phyloP scores from a whole-genome alignment of 2,113 vertebrate species.

The Australoheros scitulus region DNA sequence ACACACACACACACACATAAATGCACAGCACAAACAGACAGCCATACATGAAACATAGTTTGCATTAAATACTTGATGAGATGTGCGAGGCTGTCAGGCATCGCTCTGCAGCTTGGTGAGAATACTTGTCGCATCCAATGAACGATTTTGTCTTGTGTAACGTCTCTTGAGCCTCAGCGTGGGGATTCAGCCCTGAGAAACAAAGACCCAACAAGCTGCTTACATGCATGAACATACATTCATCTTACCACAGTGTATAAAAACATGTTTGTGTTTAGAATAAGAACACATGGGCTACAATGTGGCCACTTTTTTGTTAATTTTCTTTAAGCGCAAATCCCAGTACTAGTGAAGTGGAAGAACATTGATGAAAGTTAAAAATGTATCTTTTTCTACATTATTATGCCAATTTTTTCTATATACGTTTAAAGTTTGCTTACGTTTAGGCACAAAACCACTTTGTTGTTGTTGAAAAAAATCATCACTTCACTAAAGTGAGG shows the following conservation, averaged over 20 bases:
- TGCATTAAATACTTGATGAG: conserved; percentile 76
- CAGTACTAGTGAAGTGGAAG: not conserved
- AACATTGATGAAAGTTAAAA: not conserved
- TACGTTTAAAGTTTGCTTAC: not conserved
- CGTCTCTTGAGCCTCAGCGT: conserved; percentile 48
- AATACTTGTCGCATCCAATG: conserved; percentile 62
- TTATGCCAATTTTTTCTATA: not conserved
- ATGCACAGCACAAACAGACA: conserved; percentile 45
- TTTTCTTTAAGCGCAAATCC: not conserved
- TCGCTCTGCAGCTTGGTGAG: conserved; percentile 53
- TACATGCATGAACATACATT: conserved; percentile 8
- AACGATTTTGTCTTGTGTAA: conserved; percentile 68
- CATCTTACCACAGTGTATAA: not conserved
- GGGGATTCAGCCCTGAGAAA: conserved; percentile 37
- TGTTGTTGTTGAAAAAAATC: not conserved
- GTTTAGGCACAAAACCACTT: not conserved
- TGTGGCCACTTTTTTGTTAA: not conserved
- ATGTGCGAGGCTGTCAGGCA: conserved; percentile 63
- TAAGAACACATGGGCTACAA: not conserved
- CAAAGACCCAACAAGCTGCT: conserved; percentile 48
- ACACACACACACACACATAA: conserved; percentile 14
- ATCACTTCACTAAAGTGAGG: not conserved
- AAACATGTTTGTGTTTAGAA: conserved; percentile 1
- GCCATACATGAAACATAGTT: conserved; percentile 71
- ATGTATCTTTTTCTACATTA: not conserved